Evolutionary conservation across 1,140 invertebrate genomes (phyloP), one percentile per base, ranked within the genome.

Genomic region (Radopholus similis): DNA sequence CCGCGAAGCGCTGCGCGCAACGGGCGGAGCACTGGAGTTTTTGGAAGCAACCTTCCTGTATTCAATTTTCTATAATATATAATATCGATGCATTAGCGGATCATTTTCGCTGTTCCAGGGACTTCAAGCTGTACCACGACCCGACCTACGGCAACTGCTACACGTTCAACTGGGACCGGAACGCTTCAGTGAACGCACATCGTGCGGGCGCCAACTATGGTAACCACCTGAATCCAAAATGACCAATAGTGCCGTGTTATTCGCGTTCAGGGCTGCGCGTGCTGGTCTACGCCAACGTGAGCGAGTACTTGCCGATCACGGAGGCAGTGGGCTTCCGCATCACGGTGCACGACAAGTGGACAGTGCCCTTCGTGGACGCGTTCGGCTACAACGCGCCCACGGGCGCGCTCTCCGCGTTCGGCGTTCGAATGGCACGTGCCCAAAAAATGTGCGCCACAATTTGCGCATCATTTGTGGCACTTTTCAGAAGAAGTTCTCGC

Each of bases 201-300:
- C 13, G 79, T 57, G 79, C 79, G 8, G 79, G 79, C 35, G 81
- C 79, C n/a, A 81, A 83, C 49, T 81, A 81, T 56, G 79, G 77
- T 81, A 62, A 13, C 4, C 26, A 18, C 13, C 26, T 4, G 6
- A 15, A 5, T 55, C 4, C 5, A 28, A 5, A 42, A 13, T 42
- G n/a, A n/a, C 26, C 8, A 11, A 55, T 30, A n/a, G 4, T 55
- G 13, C 4, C 18, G 18, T 55, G 18, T 4, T 4, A 55, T 55
- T 30, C 37, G 37, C n/a, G 53, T 66, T 62, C n/a, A 78, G 77
- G 79, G 13, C 67, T 81, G 18, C 78, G 79, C 15, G 74, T 81
- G 13, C 34, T 81, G n/a, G 56, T 81, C 2, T 81, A 80, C 55
- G 81, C 81, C 3, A 81, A 81, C 53, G 74, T 82, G 4, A 73